These are phyloP conservation scores for Mesocricetus auratus DNA, from an alignment of 2,113 vertebrate genomes.

Conservation along the genomic window DNA sequence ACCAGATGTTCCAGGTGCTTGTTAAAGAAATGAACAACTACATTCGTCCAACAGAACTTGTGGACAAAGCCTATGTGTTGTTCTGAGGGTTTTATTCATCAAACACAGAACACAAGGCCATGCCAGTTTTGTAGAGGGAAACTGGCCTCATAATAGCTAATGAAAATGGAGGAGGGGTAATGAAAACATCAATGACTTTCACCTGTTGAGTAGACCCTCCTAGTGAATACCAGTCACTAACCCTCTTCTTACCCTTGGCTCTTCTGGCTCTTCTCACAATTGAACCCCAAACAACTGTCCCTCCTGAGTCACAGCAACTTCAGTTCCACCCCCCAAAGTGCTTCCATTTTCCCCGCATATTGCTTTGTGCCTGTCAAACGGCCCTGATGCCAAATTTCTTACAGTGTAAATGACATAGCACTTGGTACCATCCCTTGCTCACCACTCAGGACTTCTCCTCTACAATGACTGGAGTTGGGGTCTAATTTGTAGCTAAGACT, in stretches of 20 bases:
- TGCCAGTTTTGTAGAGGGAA: not conserved
- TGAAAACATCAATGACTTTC: not conserved
- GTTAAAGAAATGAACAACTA: not conserved
- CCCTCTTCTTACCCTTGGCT: not conserved
- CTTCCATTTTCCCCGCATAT: not conserved
- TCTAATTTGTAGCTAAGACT: conserved; percentile 16
- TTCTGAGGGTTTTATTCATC: not conserved
- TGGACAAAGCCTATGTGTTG: not conserved
- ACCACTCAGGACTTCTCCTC: not conserved
- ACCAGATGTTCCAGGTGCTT: not conserved
- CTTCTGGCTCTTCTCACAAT: not conserved
- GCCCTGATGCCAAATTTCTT: not conserved
- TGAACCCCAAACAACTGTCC: not conserved
- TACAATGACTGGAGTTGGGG: not conserved
- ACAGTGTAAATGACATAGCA: not conserved
- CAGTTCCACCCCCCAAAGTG: not conserved
- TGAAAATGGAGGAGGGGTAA: not conserved
- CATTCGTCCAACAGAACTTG: not conserved
- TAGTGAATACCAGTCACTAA: not conserved
- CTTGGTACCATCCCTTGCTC: not conserved
- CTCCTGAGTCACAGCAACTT: not conserved
- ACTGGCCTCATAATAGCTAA: not conserved
- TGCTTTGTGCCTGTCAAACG: not conserved
- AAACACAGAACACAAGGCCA: not conserved
- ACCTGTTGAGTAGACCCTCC: not conserved